A percentile compares a stretch with the other conserved stretches of the same genome.
These are phyloP conservation scores for Sapajus apella DNA, from an alignment of 2,113 vertebrate genomes.

Conservation along the genomic window DNA sequence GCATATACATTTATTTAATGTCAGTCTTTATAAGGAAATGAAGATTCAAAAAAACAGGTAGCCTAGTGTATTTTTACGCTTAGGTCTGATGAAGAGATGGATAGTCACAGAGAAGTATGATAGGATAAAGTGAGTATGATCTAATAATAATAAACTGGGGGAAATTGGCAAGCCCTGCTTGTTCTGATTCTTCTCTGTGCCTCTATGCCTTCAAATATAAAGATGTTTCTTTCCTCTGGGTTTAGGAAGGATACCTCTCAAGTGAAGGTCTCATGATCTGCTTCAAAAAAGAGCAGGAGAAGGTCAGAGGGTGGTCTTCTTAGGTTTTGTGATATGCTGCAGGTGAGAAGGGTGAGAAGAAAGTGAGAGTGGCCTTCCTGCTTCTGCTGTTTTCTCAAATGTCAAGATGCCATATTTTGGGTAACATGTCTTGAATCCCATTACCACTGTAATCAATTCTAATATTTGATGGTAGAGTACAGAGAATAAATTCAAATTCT, in stretches of 20 bases:
- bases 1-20: not conserved
- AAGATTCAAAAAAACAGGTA: not conserved
- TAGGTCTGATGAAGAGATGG: not conserved
- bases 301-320: not conserved
- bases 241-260: not conserved
- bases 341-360: not conserved
- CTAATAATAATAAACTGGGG: not conserved
- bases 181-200: not conserved
- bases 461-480: not conserved
- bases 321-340: not conserved
- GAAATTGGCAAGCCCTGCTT: not conserved
- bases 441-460: not conserved
- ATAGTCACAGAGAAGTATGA: not conserved
- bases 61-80: not conserved
- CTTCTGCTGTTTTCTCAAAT: not conserved
- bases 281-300: not conserved
- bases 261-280: not conserved
- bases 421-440: not conserved
- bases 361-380: not conserved
- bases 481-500: not conserved
- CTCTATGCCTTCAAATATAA: not conserved
- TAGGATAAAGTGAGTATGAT: not conserved
- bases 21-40: not conserved
- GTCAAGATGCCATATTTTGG: not conserved
- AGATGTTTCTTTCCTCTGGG: not conserved